These are phyloP conservation scores for Electrophaes corylata DNA, from an alignment of 2,888 invertebrate species.

Conservation along the genomic window DNA sequence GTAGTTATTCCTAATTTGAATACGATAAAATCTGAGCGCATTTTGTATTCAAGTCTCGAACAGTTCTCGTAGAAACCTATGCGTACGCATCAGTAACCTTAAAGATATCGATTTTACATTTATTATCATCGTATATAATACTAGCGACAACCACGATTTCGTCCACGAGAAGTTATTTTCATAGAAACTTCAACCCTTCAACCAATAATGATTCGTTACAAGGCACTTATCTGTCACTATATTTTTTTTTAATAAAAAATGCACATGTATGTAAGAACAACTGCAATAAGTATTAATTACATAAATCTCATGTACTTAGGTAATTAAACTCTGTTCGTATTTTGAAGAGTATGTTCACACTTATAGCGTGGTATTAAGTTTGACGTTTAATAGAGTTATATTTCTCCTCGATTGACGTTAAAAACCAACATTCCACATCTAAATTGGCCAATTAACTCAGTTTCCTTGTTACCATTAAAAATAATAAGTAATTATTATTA, in stretches of 20 bases:
- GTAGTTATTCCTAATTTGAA: slow-evolving; percentile 1
- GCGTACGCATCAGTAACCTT: neutral
- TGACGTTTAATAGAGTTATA: neutral
- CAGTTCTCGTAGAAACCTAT: neutral
- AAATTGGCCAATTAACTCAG: slow-evolving; percentile 18
- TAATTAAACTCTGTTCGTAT: neutral
- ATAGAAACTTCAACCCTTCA: no score
- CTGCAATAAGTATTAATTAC: no score
- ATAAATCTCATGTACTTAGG: no score
- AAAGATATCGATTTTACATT: neutral
- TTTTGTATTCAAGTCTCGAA: slow-evolving; percentile 4
- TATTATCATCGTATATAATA: neutral
- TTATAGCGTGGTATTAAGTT: neutral
- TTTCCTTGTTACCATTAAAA: slow-evolving; percentile 37
- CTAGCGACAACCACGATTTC: no score
- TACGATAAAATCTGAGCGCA: slow-evolving; percentile 1
- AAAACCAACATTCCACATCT: slow-evolving; percentile 5
- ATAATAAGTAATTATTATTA: slow-evolving; percentile 21
- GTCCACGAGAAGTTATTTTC: no score
- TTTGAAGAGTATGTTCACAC: neutral
- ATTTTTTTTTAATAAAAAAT: no score
- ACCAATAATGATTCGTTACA: no score
- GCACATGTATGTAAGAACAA: no score
- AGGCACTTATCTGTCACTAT: no score
- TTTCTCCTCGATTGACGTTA: slow-evolving; percentile 15